phyloP scores from a whole-genome alignment of 1,140 invertebrate genomes.

The Drosophila repletoides region DNA sequence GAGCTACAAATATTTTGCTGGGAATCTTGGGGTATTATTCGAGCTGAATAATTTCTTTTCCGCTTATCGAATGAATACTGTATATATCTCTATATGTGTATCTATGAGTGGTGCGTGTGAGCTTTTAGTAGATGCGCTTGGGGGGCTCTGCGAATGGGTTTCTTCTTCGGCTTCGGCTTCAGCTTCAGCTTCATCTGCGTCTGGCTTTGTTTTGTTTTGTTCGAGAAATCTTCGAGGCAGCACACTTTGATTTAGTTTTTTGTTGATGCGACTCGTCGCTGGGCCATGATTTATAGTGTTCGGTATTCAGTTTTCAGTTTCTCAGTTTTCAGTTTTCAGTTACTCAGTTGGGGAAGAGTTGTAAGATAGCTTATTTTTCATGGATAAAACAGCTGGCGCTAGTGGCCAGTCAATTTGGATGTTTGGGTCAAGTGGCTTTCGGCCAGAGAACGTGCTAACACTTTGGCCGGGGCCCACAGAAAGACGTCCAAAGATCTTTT shows the following conservation, averaged over 20 bases:
- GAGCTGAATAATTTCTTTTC: neutral
- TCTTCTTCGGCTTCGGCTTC: conserved; percentile 14
- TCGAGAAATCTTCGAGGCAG: conserved; percentile 57
- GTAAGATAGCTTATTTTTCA: conserved; percentile 5
- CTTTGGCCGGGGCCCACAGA: conserved; percentile 24
- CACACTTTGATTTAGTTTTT: conserved; percentile 65
- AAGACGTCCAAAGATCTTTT: conserved; percentile 16
- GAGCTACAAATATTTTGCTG: too few relatives aligned
- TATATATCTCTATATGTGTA: neutral
- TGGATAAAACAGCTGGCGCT: conserved; percentile 39
- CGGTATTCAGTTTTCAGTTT: conserved; percentile 19
- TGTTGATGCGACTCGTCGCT: conserved; percentile 21
- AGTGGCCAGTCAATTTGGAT: conserved; percentile 14
- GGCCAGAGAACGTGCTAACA: conserved; percentile 70
- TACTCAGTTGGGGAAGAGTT: conserved; percentile 35
- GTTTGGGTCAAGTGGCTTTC: conserved; percentile 50
- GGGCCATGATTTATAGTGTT: conserved; percentile 70
- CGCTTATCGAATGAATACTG: conserved; percentile 17
- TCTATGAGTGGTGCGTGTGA: conserved; percentile 40
- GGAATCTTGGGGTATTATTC: too few relatives aligned
- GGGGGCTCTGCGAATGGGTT: conserved; percentile 11
- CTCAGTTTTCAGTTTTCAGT: conserved; percentile 38
- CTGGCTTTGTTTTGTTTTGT: conserved; percentile 26
- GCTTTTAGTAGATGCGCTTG: conserved; percentile 36
- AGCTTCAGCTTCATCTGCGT: conserved; percentile 23